Base-by-base conservation (phyloP, 92 coral and sea anemone genomes). In the Isaurus tuberculatus region DNA sequence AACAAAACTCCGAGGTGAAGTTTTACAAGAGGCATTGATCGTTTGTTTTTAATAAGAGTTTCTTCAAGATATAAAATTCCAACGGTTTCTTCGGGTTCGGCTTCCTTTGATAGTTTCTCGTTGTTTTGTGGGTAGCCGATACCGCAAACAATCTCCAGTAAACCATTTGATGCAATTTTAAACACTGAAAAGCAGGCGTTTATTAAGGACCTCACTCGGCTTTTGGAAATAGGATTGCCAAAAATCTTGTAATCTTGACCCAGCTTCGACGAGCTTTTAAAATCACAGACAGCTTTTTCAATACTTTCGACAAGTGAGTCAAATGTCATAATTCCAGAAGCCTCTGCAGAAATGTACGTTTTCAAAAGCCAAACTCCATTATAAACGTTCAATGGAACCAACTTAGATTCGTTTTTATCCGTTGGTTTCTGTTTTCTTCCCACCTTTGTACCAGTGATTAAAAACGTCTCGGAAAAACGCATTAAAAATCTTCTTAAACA, bases 101-200 rank as follows among this genome's bases (percentile, higher is more conserved):
- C 1, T 43, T 77, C 55, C 17, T 2, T 64, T 9, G 16, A 25
- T 0, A 13, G 4, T n/a, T 55, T 19, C 19, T 36, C 82, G 13
- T 20, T 55, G 46, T 58, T 46, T 13, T 77, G 32, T 60, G 11
- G 13, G 33, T 27, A 10, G 23, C 82, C 82, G 23, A 77, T 77
- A 5, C 82, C 69, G n/a, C 51, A 33, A n/a, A 58, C 82, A 26
- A 77, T 14, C 14, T 77, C 82, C 1, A 77, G 20, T 36, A 77
- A 36, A 8, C 55, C 68, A 77, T 77, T 77, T 17, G 82, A 77
- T 13, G 36, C 82, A 15, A 77, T 9, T 77, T 58, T 77, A 60
- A 77, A 77, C 14, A 58, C 51, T 7, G 82, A 77, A 58, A 77
- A 77, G 31, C 82, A 77, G 58, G 82, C 82, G 8, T 77, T 77